These are phyloP conservation scores for Drosophila affinis DNA, from an alignment of 2,888 invertebrate genomes.

Conservation along the genomic window DNA sequence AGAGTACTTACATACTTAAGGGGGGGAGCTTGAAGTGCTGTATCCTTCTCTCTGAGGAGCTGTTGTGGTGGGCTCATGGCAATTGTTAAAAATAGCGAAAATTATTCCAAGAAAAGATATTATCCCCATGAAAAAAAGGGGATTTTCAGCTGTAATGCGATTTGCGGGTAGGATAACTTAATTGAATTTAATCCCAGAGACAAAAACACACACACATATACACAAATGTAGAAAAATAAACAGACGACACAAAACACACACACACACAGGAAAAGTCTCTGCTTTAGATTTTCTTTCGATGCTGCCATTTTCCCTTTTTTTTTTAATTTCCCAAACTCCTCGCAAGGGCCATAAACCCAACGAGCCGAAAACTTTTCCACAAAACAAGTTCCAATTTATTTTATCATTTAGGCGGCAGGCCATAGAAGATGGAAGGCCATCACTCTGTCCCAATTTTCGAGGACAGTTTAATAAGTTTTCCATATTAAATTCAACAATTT, in stretches of 20 bases:
- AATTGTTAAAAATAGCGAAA: conserved; percentile 57
- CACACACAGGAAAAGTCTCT: conserved; percentile 12
- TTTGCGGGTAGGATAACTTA: conserved; percentile 13
- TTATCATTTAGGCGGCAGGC: conserved; percentile 31
- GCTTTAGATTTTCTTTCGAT: not conserved
- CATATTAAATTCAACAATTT: conserved; percentile 60
- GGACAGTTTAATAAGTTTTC: conserved; percentile 58
- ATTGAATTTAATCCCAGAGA: conserved; percentile 31
- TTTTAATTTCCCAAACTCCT: conserved; percentile 34
- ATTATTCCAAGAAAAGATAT: conserved; percentile 41
- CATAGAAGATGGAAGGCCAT: conserved; percentile 18
- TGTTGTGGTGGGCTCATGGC: conserved; percentile 37
- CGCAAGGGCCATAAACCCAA: conserved; percentile 36
- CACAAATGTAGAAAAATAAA: conserved; percentile 8
- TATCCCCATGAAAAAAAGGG: conserved; percentile 6
- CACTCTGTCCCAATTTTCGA: conserved; percentile 12
- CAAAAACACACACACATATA: conserved; percentile 21
- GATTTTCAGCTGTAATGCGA: not conserved
- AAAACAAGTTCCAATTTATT: conserved; percentile 47
- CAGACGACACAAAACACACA: conserved; percentile 12
- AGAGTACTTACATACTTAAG: conserved; percentile 45
- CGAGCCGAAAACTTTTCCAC: conserved; percentile 39
- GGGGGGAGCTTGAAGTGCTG: conserved; percentile 38
- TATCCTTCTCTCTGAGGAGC: conserved; percentile 3
- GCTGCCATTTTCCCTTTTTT: conserved; percentile 24